Evolutionary conservation across 2,113 vertebrate species (phyloP).

Genomic region (Prunella himalayana): DNA sequence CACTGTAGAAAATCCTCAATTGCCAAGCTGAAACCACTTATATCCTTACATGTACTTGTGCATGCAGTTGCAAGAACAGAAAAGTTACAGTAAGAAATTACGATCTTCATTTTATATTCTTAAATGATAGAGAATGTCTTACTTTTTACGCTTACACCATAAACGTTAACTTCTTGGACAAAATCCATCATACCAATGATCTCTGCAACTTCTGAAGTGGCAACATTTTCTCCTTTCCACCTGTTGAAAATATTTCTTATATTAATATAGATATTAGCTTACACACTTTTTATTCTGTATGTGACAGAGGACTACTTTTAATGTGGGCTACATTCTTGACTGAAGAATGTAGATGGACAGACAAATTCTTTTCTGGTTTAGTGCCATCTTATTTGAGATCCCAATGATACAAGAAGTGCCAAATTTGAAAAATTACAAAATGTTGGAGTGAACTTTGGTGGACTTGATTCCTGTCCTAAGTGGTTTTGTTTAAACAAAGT

Average conservation of each 20-base stretch:
- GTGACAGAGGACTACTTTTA: background rate
- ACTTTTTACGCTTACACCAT: conserved; percentile 76
- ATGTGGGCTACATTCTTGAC: background rate
- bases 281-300: background rate
- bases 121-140: background rate
- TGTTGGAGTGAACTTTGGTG: background rate
- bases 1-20: background rate
- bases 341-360: background rate
- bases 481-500: background rate
- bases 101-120: background rate
- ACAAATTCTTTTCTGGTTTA: background rate
- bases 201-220: conserved; percentile 74
- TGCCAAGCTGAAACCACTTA: background rate
- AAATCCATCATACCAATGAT: conserved; percentile 67
- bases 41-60: background rate
- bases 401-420: background rate
- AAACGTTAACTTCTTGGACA: conserved; percentile 77
- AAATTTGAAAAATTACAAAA: background rate
- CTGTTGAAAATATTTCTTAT: conserved; percentile 14
- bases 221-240: conserved; percentile 83
- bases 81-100: background rate
- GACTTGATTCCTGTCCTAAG: background rate
- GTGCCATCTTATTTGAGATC: background rate
- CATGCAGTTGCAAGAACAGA: background rate
- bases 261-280: background rate